Percentiles rank a stretch among this genome's conserved stretches.
These are phyloP conservation scores for Lasioglossum lativentre DNA, from an alignment of 2,888 invertebrate species.

Conservation along the genomic window DNA sequence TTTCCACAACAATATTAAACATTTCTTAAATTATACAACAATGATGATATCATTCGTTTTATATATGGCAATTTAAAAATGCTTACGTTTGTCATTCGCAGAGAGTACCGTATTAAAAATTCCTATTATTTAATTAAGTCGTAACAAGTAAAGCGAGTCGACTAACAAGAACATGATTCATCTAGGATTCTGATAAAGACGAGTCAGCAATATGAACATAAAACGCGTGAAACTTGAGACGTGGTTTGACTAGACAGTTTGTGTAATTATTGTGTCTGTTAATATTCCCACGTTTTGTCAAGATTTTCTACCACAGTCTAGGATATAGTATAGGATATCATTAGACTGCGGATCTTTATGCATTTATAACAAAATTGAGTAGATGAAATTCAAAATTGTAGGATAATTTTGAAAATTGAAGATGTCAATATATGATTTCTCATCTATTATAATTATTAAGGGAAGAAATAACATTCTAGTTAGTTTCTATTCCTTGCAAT, in stretches of 20 bases:
- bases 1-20: too few relatives aligned
- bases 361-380: too few relatives aligned
- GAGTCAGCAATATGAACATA: neutral
- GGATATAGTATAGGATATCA: too few relatives aligned
- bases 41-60: neutral
- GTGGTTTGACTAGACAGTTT: too few relatives aligned
- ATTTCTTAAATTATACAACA: neutral
- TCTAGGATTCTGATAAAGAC: neutral
- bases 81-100: neutral
- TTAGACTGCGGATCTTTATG: too few relatives aligned
- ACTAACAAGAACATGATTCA: conserved; percentile 1
- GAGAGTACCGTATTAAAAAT: neutral
- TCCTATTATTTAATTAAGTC: neutral
- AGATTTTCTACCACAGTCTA: neutral
- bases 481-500: too few relatives aligned
- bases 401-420: too few relatives aligned
- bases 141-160: neutral
- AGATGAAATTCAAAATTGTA: too few relatives aligned
- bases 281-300: neutral
- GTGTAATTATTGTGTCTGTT: neutral
- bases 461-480: too few relatives aligned
- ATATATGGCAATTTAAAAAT: neutral
- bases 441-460: too few relatives aligned
- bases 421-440: too few relatives aligned
- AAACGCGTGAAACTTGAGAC: neutral